Base-by-base conservation (phyloP, 2,113 vertebrate genomes). In the Elephas maximus region DNA sequence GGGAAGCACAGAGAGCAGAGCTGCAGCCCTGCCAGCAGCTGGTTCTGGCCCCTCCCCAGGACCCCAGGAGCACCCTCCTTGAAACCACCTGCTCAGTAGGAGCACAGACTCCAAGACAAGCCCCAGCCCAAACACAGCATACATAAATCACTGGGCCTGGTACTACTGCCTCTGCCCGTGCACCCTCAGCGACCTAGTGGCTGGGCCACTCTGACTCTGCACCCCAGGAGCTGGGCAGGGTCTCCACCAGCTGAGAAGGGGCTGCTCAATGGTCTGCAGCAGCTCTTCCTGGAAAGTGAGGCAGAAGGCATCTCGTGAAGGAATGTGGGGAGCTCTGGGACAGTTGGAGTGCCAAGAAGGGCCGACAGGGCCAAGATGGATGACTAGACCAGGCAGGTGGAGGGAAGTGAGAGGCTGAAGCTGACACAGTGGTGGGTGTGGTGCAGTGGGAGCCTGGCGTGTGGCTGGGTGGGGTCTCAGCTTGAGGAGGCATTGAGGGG, bases 71-170 rank as follows among this genome's bases (percentile, higher is more conserved):
- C 14, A 2, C 12, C 77, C 33, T 23, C n/a, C 82, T 33, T 20
- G 6, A 6, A 17, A 21, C 11, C 48, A 44, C 9, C 12, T 0
- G 6, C 77, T 44, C 45, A 37, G 62, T 0, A 7, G 62, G 10
- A 21, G 45, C 9, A 48, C 24, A 17, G 1, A 26, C 78, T 17
- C 30, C 37, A 30, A 44, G 15, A 20, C 12, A 33, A 17, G 63
- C 21, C 44, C 30, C 21, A 6, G 1, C 2, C 24, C 30, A 37
- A 51, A 41, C 1, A 17, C 28, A 7, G 6, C 2, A 2, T 60
- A 15, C 1, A 20, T 4, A 57, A 57, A 57, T 57, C 53, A 57
- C 53, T 3, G 15, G 15, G 53, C 53, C 53, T 57, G 48, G 48
- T 48, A 48, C 48, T 48, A 48, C 6, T 11, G 26, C 23, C 78